These are phyloP conservation scores for Hyposoter didymator DNA, from an alignment of 2,888 invertebrate genomes.

Conservation along the genomic window DNA sequence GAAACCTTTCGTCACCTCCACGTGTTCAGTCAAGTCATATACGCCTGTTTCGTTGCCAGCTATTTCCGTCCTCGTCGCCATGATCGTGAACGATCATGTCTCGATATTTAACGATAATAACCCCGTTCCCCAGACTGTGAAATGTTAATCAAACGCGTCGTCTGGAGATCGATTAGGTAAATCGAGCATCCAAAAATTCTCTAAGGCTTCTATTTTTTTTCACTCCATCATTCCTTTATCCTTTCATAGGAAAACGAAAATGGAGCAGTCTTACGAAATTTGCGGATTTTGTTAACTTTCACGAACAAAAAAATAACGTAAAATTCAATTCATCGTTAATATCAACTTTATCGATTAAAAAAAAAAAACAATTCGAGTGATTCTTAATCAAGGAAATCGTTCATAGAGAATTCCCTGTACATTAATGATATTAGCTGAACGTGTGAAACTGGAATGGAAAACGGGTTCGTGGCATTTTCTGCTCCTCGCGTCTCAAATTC, in stretches of 20 bases:
- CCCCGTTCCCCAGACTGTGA: slow-evolving; percentile 67
- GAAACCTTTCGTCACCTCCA: neutral
- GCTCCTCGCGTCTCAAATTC: slow-evolving; percentile 11
- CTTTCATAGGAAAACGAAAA: neutral
- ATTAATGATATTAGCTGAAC: slow-evolving; percentile 9
- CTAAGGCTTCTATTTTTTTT: slow-evolving; percentile 20
- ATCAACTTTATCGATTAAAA: neutral
- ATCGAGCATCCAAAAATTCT: slow-evolving; percentile 64
- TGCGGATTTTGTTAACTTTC: too few species aligned
- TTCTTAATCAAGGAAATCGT: neutral
- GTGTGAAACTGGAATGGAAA: slow-evolving; percentile 60
- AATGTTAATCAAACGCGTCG: slow-evolving; percentile 71
- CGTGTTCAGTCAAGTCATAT: neutral
- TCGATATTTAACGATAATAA: slow-evolving; percentile 66
- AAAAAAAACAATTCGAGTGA: neutral
- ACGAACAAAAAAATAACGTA: too few species aligned
- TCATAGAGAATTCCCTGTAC: neutral
- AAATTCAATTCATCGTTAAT: neutral
- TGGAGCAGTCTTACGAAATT: neutral
- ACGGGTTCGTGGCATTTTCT: slow-evolving; percentile 49
- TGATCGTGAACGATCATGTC: slow-evolving; percentile 63
- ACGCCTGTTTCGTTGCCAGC: slow-evolving; percentile 12
- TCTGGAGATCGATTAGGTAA: slow-evolving; percentile 70
- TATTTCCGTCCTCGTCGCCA: slow-evolving; percentile 44
- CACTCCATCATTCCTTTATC: slow-evolving; percentile 12